Evolutionary conservation across 2,888 invertebrate species (phyloP).

Genomic region (Patella pellucida): DNA sequence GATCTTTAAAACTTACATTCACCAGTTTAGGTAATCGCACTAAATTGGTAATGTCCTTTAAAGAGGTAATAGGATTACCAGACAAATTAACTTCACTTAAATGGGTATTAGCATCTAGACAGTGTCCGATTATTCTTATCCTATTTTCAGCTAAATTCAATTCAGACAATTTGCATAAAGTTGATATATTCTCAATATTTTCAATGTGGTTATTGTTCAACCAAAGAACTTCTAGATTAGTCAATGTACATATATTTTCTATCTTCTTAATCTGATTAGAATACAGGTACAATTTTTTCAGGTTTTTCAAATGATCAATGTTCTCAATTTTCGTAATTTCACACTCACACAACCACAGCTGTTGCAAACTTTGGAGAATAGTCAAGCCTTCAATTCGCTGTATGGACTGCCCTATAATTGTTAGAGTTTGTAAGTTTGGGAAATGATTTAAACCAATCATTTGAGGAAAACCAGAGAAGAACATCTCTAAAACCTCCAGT

Average conservation of each 20-base stretch:
- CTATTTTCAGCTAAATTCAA: conserved; percentile 68
- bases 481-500: conserved; percentile 65
- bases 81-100: conserved; percentile 68
- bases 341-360: conserved; percentile 64
- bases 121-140: conserved; percentile 67
- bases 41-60: conserved; percentile 67
- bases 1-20: conserved; percentile 66
- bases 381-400: conserved; percentile 50
- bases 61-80: conserved; percentile 66
- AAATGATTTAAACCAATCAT: conserved; percentile 65
- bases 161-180: conserved; percentile 58
- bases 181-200: conserved; percentile 64
- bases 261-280: conserved; percentile 65
- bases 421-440: conserved; percentile 63
- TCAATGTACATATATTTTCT: conserved; percentile 62
- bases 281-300: conserved; percentile 67
- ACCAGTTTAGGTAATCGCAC: conserved; percentile 55
- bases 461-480: conserved; percentile 68
- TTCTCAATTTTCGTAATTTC: conserved; percentile 63
- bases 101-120: conserved; percentile 55
- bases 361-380: conserved; percentile 44
- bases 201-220: conserved; percentile 65
- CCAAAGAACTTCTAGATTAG: conserved; percentile 64
- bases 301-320: conserved; percentile 50
- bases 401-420: conserved; percentile 59